Base-by-base conservation (phyloP, 1,140 invertebrate species). In the Apocrypta bakeri region DNA sequence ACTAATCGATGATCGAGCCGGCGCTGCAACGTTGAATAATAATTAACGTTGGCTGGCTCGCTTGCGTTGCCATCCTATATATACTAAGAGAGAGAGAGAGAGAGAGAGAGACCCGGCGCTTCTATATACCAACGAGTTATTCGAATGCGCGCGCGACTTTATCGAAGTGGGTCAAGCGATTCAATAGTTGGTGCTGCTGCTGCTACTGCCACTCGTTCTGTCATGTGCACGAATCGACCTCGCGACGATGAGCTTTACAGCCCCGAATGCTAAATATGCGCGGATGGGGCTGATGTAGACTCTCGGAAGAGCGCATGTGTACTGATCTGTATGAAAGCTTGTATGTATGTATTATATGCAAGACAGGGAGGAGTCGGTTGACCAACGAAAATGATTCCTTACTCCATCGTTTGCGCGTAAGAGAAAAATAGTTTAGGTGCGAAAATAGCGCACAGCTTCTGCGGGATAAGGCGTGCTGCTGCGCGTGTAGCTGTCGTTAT, bases 141-240 rank as follows among this genome's bases (percentile, higher is more conserved):
- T 90, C 88, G 87, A 89, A 91, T 90, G 33, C 79, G 48, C 61
- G 76, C 63, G 88, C 88, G 88, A 89, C 88, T 91, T 91, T 92
- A 92, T 92, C 91, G 88, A 92, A 92, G 90, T 92, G 89, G 91
- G 91, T 92, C 90, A 91, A 90, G 89, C 90, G 89, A 90, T 91
- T 91, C 88, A 91, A 92, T 91, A 91, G 88, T 89, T 87, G 87
- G 3, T 37, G 33, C 9, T 9, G 33, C 87, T 86, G 86, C 87
- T 87, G 88, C 83, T 37, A 42, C 64, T 66, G 40, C 27, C 37
- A 25, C 42, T 48, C 48, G 21, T n/a, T 64, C 61, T 63, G 72
- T 81, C 25, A 31, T 81, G 42, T 72, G 61, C 33, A 80, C 64
- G n/a, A 25, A 64, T 9, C 24, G 14, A 76, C 2, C 31, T 64